A percentile compares a stretch with the other conserved stretches of the same genome.
Evolutionary conservation across 2,797 vertebrate species (phyloP).

Genomic region (Clarias pachynema): DNA sequence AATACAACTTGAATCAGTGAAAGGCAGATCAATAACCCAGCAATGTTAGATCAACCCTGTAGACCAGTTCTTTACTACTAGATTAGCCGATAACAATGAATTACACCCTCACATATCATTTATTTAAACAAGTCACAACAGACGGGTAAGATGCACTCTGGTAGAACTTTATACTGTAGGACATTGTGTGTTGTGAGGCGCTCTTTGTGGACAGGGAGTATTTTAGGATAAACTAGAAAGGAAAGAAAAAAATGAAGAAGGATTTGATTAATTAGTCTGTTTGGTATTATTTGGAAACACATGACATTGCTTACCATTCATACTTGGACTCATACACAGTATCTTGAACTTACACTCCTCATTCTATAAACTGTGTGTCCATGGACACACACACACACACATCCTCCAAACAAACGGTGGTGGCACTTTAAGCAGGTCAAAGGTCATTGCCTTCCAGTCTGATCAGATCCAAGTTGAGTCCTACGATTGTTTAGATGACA

Average conservation of each 20-base stretch:
- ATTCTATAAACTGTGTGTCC: neutral
- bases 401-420: conserved; percentile 9
- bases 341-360: conserved; percentile 28
- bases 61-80: conserved; percentile 28
- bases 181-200: conserved; percentile 40
- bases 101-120: neutral
- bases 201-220: conserved; percentile 28
- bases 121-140: neutral
- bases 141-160: conserved; percentile 28
- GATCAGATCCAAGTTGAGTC: conserved; percentile 52
- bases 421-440: conserved; percentile 47
- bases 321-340: neutral
- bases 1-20: conserved; percentile 53
- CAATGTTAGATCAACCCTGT: conserved; percentile 36
- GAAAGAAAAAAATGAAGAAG: conserved; percentile 19
- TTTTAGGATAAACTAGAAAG: conserved; percentile 9
- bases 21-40: conserved; percentile 40
- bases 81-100: conserved; percentile 39
- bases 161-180: conserved; percentile 16
- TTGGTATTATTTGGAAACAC: conserved; percentile 42
- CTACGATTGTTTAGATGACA: conserved; percentile 51
- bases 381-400: conserved; percentile 14
- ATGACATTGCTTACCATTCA: conserved; percentile 18
- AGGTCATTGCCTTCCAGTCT: conserved; percentile 47
- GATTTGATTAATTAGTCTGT: conserved; percentile 36